These are phyloP conservation scores for Musca domestica DNA, from an alignment of 1,140 invertebrate genomes.

Conservation along the genomic window DNA sequence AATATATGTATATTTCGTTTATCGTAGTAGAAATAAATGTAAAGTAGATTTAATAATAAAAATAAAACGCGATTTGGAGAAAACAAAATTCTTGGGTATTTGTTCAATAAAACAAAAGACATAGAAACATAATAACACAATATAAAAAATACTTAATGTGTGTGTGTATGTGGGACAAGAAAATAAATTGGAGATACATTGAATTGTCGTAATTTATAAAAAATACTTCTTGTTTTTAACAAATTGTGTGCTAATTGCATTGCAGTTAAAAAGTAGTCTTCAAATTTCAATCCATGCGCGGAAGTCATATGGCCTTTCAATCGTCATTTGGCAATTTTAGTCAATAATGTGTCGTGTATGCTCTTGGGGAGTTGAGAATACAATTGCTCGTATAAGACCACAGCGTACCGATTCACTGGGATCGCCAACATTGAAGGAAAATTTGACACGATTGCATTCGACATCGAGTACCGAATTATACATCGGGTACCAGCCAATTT, in stretches of 20 bases:
- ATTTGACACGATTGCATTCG: constrained; percentile 67
- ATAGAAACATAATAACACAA: too few species aligned
- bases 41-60: too few species aligned
- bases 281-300: background rate
- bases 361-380: constrained; percentile 59
- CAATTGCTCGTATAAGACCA: constrained; percentile 72
- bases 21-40: too few species aligned
- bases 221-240: constrained; percentile 13
- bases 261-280: constrained; percentile 2
- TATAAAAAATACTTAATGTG: too few species aligned
- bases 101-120: too few species aligned
- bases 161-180: too few species aligned
- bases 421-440: constrained; percentile 70
- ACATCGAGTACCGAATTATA: constrained; percentile 63
- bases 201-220: background rate
- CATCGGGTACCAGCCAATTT: constrained; percentile 74
- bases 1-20: too few species aligned
- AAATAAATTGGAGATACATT: too few species aligned
- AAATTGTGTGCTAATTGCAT: constrained; percentile 18
- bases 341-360: constrained; percentile 39
- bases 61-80: too few species aligned
- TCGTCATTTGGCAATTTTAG: constrained; percentile 17
- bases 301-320: background rate
- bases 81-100: too few species aligned
- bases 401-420: constrained; percentile 66